phyloP scores from a whole-genome alignment of 2,888 invertebrate species.

The Clistopyga incitator region DNA sequence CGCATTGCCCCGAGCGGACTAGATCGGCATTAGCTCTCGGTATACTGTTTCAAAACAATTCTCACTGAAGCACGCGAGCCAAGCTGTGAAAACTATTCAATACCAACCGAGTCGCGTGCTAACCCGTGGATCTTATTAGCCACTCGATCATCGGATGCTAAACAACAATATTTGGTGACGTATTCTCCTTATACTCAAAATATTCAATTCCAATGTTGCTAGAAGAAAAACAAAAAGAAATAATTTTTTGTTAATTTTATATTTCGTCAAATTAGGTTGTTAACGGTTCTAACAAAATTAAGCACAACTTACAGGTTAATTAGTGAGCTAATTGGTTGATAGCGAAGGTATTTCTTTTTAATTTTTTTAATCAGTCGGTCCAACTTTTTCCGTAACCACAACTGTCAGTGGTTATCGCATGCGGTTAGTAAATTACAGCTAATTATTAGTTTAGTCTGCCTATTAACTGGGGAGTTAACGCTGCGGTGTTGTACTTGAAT shows the following conservation, averaged over 20 bases:
- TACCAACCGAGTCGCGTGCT: constrained; percentile 16
- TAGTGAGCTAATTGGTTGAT: too few relatives aligned
- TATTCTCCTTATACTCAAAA: background rate
- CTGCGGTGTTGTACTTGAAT: background rate
- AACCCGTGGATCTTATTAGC: constrained; percentile 21
- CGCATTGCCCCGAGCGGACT: constrained; percentile 34
- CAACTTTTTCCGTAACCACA: too few relatives aligned
- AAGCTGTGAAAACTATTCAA: constrained; percentile 2
- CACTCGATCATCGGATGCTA: constrained; percentile 1
- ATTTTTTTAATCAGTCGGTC: too few relatives aligned
- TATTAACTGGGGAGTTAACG: background rate
- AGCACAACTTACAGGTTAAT: too few relatives aligned
- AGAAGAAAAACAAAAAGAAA: too few relatives aligned
- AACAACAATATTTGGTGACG: background rate
- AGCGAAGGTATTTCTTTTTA: too few relatives aligned
- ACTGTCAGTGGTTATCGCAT: too few relatives aligned
- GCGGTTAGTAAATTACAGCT: background rate
- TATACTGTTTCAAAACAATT: constrained; percentile 23
- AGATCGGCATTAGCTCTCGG: background rate
- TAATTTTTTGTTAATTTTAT: background rate
- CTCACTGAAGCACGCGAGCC: constrained; percentile 5
- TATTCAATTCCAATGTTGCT: background rate
- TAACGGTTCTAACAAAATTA: too few relatives aligned
- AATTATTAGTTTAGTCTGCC: background rate
- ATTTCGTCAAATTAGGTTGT: background rate